These are phyloP conservation scores for Cephus runcator DNA, from an alignment of 2,888 invertebrate species.

Conservation along the genomic window DNA sequence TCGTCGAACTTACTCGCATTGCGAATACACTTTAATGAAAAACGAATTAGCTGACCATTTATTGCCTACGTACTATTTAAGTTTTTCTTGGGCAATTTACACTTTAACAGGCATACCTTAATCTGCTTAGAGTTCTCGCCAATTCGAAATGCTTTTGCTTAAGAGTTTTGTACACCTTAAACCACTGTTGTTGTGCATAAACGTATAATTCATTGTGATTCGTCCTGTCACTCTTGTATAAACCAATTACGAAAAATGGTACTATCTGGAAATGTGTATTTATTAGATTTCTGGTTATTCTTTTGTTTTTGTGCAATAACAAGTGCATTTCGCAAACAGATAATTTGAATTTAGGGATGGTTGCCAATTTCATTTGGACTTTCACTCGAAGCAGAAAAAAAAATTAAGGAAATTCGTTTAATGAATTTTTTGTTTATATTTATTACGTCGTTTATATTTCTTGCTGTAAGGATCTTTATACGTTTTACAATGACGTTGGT, in stretches of 20 bases:
- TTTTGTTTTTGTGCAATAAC: neutral
- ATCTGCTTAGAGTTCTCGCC: neutral
- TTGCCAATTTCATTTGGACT: neutral
- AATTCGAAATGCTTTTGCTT: neutral
- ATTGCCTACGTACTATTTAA: neutral
- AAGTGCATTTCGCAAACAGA: neutral
- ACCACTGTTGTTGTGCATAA: neutral
- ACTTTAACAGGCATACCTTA: neutral
- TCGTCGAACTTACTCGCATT: neutral
- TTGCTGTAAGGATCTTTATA: neutral
- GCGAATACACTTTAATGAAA: neutral
- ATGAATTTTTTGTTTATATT: neutral
- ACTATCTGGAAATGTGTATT: neutral
- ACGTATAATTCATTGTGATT: neutral
- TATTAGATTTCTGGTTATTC: neutral
- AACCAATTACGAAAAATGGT: neutral
- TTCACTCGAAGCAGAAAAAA: neutral
- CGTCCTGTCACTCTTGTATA: too few species aligned
- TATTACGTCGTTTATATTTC: neutral
- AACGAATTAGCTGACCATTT: neutral
- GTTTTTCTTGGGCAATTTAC: neutral
- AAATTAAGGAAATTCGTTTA: neutral
- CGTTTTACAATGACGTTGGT: neutral
- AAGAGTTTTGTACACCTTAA: neutral
- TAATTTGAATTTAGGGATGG: neutral